Evolutionary conservation across 2,113 vertebrate genomes (phyloP).

Genomic region (Heliornis fulica): DNA sequence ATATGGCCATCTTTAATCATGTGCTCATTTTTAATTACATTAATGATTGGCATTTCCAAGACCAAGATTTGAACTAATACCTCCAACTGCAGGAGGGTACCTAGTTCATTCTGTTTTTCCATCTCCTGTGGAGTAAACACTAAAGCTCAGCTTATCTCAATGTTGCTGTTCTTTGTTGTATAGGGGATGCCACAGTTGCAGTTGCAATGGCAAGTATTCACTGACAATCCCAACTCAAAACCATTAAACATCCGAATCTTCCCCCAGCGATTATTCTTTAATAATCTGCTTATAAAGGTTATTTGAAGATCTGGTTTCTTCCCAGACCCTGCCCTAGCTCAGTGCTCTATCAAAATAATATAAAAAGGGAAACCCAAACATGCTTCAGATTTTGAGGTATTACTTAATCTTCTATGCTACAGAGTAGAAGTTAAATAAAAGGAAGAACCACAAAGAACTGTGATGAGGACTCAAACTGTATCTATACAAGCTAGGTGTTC

Average conservation of each 20-base stretch:
- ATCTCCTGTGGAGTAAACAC: neutral
- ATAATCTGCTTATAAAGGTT: neutral
- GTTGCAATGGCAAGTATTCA: neutral
- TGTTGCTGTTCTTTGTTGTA: neutral
- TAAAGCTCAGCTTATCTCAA: neutral
- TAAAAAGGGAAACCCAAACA: neutral
- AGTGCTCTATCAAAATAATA: neutral
- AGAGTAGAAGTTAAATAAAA: neutral
- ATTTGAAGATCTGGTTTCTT: neutral
- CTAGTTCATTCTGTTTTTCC: neutral
- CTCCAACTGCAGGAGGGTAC: neutral
- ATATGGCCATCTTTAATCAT: rapidly evolving
- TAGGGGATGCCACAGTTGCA: neutral
- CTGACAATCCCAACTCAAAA: neutral
- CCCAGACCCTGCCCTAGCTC: neutral
- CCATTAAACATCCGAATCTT: neutral
- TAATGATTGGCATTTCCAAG: neutral
- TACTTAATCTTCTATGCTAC: neutral
- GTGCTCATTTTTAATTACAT: neutral
- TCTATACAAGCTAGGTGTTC: neutral
- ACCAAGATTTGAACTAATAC: neutral
- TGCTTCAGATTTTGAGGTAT: neutral
- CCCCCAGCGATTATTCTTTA: too few relatives aligned
- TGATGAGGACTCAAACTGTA: neutral
- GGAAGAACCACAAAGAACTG: neutral